Evolutionary conservation across 2,888 invertebrate species (phyloP).

Genomic region (Acheta domesticus): DNA sequence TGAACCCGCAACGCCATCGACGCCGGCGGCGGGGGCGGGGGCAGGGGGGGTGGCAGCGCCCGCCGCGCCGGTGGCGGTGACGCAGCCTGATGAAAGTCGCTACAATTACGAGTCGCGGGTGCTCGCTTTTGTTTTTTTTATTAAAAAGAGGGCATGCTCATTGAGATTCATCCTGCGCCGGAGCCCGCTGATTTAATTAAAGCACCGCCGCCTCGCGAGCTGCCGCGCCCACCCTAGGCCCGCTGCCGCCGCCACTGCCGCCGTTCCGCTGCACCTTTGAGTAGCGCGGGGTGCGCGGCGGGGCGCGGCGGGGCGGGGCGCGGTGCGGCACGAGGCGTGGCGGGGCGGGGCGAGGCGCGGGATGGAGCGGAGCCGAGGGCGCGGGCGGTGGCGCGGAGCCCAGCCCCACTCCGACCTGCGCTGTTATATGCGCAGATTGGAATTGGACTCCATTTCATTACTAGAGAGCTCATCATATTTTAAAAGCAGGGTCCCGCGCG

Average conservation of each 20-base stretch:
- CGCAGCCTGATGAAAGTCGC: not conserved
- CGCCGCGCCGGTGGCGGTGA: not conserved
- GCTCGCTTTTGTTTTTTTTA: conserved; percentile 12
- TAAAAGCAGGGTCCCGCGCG: conserved; percentile 43
- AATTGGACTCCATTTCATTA: conserved; percentile 46
- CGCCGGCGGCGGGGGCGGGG: too few species aligned
- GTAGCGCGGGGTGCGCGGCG: not conserved
- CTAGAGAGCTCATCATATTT: conserved; percentile 53
- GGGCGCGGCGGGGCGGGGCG: not conserved
- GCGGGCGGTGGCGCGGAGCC: too few species aligned
- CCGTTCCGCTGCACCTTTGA: not conserved
- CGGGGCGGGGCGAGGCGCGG: not conserved
- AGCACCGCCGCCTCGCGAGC: not conserved
- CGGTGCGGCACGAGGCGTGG: not conserved
- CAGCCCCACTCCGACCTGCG: not conserved
- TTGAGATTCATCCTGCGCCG: conserved; percentile 24
- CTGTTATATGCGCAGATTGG: conserved; percentile 21
- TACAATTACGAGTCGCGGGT: not conserved
- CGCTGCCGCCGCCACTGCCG: not conserved
- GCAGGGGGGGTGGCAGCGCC: too few species aligned
- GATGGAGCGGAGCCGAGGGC: not conserved
- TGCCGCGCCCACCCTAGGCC: too few species aligned
- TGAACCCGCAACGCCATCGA: not conserved
- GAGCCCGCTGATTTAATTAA: conserved; percentile 24
- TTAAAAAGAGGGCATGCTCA: conserved; percentile 23